These are phyloP conservation scores for Gnatocerus cornutus DNA, from an alignment of 2,888 invertebrate species.

Conservation along the genomic window DNA sequence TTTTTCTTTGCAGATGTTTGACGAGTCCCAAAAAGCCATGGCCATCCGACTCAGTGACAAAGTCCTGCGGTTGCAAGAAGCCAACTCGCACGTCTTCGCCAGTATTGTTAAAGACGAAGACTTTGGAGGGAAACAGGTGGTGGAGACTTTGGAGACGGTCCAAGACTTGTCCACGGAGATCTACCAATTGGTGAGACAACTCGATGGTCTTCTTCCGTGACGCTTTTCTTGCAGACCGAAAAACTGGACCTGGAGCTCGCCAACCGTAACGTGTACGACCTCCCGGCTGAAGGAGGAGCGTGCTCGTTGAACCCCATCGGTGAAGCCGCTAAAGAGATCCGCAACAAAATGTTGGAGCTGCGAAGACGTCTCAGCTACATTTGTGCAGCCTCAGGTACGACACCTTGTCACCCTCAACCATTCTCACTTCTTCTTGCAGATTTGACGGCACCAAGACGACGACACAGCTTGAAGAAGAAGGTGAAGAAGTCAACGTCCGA, in stretches of 20 bases:
- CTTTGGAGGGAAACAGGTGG: slow-evolving; percentile 55
- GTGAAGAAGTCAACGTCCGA: slow-evolving; percentile 58
- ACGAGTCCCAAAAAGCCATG: slow-evolving; percentile 68
- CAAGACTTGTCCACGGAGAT: slow-evolving; percentile 69
- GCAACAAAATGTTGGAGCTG: slow-evolving; percentile 69
- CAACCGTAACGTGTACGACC: slow-evolving; percentile 48
- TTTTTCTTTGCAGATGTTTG: slow-evolving; percentile 63
- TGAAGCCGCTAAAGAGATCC: slow-evolving; percentile 58
- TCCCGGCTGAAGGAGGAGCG: slow-evolving; percentile 29
- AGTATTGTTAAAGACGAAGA: slow-evolving; percentile 61
- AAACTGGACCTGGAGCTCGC: slow-evolving; percentile 51
- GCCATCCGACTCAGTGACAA: slow-evolving; percentile 68
- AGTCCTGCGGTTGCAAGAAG: slow-evolving; percentile 69
- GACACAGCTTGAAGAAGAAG: slow-evolving; percentile 60
- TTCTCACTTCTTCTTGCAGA: slow-evolving; percentile 54
- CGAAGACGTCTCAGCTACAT: slow-evolving; percentile 68
- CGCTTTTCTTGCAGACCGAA: slow-evolving; percentile 55
- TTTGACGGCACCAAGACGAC: slow-evolving; percentile 60
- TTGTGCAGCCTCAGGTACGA: slow-evolving; percentile 68
- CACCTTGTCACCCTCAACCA: background rate
- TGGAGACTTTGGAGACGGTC: slow-evolving; percentile 65
- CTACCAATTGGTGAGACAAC: slow-evolving; percentile 65
- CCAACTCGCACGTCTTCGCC: slow-evolving; percentile 63
- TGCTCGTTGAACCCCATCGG: slow-evolving; percentile 46
- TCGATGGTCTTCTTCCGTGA: too few relatives aligned